Evolutionary conservation across 1,140 invertebrate species (phyloP).

Genomic region (Drosophila ambigua): DNA sequence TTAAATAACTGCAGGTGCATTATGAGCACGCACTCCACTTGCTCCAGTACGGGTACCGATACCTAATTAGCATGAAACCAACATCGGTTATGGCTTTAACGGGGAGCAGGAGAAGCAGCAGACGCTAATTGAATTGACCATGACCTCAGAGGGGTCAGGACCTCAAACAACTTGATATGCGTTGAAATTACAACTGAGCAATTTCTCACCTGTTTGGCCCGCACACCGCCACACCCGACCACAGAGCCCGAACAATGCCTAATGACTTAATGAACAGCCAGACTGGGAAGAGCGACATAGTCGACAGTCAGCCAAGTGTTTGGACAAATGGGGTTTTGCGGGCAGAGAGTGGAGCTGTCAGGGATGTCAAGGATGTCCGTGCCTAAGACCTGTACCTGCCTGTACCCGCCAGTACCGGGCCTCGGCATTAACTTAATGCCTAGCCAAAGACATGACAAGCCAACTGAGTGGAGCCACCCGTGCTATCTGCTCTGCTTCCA

Average conservation of each 20-base stretch:
- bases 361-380: constrained; percentile 65
- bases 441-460: constrained; percentile 74
- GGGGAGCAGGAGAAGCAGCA: neutral
- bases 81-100: constrained; percentile 3
- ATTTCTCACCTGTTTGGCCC: constrained; percentile 77
- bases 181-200: constrained; percentile 80
- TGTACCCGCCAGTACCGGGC: constrained; percentile 41
- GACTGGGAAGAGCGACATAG: constrained; percentile 1
- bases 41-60: constrained; percentile 9
- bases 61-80: constrained; percentile 58
- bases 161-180: constrained; percentile 47
- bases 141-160: constrained; percentile 27
- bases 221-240: constrained; percentile 37
- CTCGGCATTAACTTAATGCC: constrained; percentile 78
- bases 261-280: constrained; percentile 76
- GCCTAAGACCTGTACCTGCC: constrained; percentile 14
- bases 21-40: neutral
- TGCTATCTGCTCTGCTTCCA: too few relatives aligned
- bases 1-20: neutral
- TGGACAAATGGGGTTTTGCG: constrained; percentile 37
- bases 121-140: constrained; percentile 65
- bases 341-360: constrained; percentile 56
- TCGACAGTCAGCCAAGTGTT: constrained; percentile 26
- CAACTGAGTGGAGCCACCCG: constrained; percentile 12
- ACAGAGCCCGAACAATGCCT: constrained; percentile 66